These are phyloP conservation scores for Candoia aspera DNA, from an alignment of 2,113 vertebrate genomes.

Conservation along the genomic window DNA sequence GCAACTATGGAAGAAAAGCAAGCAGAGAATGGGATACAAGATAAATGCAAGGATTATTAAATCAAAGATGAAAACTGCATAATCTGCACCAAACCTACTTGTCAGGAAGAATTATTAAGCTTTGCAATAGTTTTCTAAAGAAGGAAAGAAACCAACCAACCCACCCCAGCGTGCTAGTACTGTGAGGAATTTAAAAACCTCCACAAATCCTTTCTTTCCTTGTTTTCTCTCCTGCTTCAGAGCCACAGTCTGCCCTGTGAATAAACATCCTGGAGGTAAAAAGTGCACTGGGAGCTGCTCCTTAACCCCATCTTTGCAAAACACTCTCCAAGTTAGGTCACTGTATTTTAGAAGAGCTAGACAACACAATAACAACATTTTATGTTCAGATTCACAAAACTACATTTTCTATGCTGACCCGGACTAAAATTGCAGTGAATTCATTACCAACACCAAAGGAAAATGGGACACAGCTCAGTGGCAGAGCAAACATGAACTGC, in stretches of 20 bases:
- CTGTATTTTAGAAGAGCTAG: constrained; percentile 8
- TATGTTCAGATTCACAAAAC: constrained; percentile 46
- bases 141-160: neutral
- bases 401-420: constrained; percentile 34
- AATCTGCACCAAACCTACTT: constrained; percentile 21
- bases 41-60: constrained; percentile 3
- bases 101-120: neutral
- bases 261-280: constrained; percentile 36
- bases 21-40: neutral
- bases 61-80: constrained; percentile 7
- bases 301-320: constrained; percentile 19
- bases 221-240: neutral
- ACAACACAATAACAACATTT: constrained; percentile 32
- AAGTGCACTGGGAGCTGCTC: constrained; percentile 40
- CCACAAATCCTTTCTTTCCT: neutral
- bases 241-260: constrained; percentile 23
- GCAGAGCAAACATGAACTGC: neutral
- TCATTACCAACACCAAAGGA: constrained; percentile 48
- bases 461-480: neutral
- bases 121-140: neutral
- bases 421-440: constrained; percentile 42
- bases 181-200: constrained; percentile 1
- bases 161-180: neutral
- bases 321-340: constrained; percentile 12
- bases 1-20: neutral